Conservation (phyloP, 2,888 invertebrate genomes). For the Lithophane socia region DNA sequence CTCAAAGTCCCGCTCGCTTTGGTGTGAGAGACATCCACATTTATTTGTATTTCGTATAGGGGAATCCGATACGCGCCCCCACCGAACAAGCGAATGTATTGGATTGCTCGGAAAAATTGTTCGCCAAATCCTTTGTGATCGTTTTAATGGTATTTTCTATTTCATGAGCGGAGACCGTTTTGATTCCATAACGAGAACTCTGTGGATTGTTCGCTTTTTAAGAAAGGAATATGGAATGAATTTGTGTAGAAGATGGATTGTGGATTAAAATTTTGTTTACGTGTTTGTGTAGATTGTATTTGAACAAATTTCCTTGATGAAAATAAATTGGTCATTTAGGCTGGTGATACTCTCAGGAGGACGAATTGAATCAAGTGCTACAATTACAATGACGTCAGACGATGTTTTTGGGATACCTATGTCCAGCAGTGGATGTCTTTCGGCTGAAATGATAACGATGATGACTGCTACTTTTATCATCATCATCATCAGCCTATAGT, state of each 20-base stretch:
- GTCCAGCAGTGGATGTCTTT: no score
- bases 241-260: constrained; percentile 38
- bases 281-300: background rate
- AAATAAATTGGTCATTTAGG: background rate
- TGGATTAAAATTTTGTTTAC: constrained; percentile 42
- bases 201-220: constrained; percentile 59
- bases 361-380: background rate
- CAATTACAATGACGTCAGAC: background rate
- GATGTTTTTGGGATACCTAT: no score
- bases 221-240: constrained; percentile 47
- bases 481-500: no score
- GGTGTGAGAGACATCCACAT: constrained; percentile 77
- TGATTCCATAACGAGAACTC: constrained; percentile 69
- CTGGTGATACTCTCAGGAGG: background rate
- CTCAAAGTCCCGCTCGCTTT: constrained; percentile 48
- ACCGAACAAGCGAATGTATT: constrained; percentile 77
- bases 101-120: constrained; percentile 77
- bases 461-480: background rate
- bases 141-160: constrained; percentile 65
- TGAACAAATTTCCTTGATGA: background rate
- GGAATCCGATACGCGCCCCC: constrained; percentile 81
- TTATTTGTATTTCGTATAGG: constrained; percentile 81
- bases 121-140: constrained; percentile 73
- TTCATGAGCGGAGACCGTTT: constrained; percentile 63
- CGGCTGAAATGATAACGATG: no score